These are phyloP conservation scores for Scaptomyza parva DNA, from an alignment of 2,888 invertebrate genomes.

Conservation along the genomic window DNA sequence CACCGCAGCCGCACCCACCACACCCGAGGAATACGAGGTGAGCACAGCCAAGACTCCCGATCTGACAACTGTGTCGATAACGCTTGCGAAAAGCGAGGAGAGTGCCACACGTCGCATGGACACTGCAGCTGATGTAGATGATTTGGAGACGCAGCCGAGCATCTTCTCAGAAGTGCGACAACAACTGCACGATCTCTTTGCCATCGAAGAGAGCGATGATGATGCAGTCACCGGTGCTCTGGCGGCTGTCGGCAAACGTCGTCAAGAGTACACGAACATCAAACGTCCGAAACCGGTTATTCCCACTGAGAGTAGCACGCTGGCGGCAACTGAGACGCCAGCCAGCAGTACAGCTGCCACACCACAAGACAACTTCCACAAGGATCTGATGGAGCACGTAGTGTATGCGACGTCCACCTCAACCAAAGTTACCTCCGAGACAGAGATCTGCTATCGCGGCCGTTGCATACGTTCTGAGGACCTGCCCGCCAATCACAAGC, in stretches of 20 bases:
- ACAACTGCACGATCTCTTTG: constrained; percentile 83
- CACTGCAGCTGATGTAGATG: constrained; percentile 78
- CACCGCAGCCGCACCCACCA: constrained; percentile 81
- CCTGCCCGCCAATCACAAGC: constrained; percentile 83
- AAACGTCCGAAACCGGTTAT: constrained; percentile 77
- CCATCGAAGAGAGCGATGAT: constrained; percentile 80
- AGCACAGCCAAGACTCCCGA: constrained; percentile 59
- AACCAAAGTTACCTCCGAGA: constrained; percentile 93
- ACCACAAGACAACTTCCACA: constrained; percentile 76
- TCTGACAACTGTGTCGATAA: constrained; percentile 61
- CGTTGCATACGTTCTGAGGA: constrained; percentile 90
- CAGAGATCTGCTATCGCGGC: constrained; percentile 94
- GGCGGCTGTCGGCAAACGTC: constrained; percentile 77
- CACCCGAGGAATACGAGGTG: constrained; percentile 68
- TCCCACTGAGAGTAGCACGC: constrained; percentile 62
- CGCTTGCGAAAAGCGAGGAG: constrained; percentile 60
- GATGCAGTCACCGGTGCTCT: constrained; percentile 74
- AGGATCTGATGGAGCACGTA: constrained; percentile 84
- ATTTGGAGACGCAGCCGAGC: constrained; percentile 83
- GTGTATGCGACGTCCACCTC: constrained; percentile 88
- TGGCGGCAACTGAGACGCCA: constrained; percentile 36
- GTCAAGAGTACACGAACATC: constrained; percentile 83
- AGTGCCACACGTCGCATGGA: constrained; percentile 80
- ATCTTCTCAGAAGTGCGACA: constrained; percentile 84
- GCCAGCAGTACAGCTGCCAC: constrained; percentile 59